Evolutionary conservation across 2,888 invertebrate species (phyloP).

Genomic region (Pammene aurita): DNA sequence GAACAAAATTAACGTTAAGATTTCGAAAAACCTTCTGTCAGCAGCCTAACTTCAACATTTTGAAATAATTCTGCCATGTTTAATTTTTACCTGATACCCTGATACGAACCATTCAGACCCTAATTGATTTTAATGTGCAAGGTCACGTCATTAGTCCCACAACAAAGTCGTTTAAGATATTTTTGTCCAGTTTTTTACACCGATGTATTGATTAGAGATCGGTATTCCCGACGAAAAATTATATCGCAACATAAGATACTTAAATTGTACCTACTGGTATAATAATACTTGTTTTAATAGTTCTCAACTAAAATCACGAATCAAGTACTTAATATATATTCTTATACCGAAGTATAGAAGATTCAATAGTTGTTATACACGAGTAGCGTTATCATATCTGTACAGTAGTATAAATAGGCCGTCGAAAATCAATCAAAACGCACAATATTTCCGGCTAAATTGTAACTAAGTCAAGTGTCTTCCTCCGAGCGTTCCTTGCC

Average conservation of each 20-base stretch:
- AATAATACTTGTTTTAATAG: too few species aligned
- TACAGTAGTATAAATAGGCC: slow-evolving; percentile 46
- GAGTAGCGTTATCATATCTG: too few species aligned
- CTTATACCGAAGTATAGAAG: too few species aligned
- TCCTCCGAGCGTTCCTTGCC: slow-evolving; percentile 61
- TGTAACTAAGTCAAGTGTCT: slow-evolving; percentile 69
- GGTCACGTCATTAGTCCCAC: slow-evolving; percentile 1
- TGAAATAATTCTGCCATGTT: background rate
- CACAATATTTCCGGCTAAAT: slow-evolving; percentile 71
- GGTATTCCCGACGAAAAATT: too few species aligned
- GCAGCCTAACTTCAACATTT: background rate
- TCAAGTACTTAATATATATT: too few species aligned
- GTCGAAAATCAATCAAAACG: slow-evolving; percentile 55
- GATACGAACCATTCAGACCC: background rate
- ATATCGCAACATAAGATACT: too few species aligned
- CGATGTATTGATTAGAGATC: background rate
- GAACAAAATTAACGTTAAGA: too few species aligned
- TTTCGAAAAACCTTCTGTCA: too few species aligned
- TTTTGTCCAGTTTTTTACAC: background rate
- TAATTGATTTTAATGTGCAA: slow-evolving; percentile 5
- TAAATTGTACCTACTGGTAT: too few species aligned
- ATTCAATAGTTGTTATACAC: too few species aligned
- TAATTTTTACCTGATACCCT: background rate
- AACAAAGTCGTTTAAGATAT: background rate
- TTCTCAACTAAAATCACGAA: too few species aligned